Evolutionary conservation across 2,797 vertebrate genomes (phyloP), one percentile per base, ranked within the genome.

Genomic region (Sus cebifrons): DNA sequence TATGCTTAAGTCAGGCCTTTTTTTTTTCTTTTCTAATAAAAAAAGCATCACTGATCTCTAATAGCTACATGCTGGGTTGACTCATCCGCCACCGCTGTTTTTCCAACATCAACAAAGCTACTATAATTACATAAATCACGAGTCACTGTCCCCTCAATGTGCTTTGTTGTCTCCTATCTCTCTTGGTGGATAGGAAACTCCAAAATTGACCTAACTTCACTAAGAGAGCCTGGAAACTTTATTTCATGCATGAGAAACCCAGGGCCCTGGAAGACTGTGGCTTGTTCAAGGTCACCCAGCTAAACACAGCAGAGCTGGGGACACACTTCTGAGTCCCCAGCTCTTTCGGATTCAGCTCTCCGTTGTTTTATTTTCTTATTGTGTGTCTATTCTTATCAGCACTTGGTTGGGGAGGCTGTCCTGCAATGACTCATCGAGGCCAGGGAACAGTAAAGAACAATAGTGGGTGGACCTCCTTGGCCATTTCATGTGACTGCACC

Each of bases 121-220:
- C 89, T 93, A 25, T 90, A 87, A 95, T 96, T 70, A 92, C 60
- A 36, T 4, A 91, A 56, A 90, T 83, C 84, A 87, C 5, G 2
- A 91, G 85, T 67, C 49, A 13, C 14, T 4, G 27, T 54, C 64
- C 64, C 36, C 52, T 56, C 29, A 52, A 91, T 62, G 74, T 44
- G 58, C 32, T 77, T 20, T 32, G 4, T 12, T 12, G 36, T 67
- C 40, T 93, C 32, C 56, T 23, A 12, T 44, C 29, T 71, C 15
- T 67, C 52, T 82, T 27, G 8, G 44, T 27, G 52, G 36, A 18
- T 74, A 56, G 18, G 25, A 77, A 97, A 84, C 73, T 86, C 93
- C 52, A 65, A 52, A 71, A 68, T 40, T 86, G 78, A 92, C 49
- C 36, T 44, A 78, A 79, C 77, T 92, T 95, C 81, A 83, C 56